Percentiles rank a stretch among this genome's conserved stretches.
These are phyloP conservation scores for Bucco capensis DNA, from an alignment of 2,113 vertebrate genomes.

Conservation along the genomic window DNA sequence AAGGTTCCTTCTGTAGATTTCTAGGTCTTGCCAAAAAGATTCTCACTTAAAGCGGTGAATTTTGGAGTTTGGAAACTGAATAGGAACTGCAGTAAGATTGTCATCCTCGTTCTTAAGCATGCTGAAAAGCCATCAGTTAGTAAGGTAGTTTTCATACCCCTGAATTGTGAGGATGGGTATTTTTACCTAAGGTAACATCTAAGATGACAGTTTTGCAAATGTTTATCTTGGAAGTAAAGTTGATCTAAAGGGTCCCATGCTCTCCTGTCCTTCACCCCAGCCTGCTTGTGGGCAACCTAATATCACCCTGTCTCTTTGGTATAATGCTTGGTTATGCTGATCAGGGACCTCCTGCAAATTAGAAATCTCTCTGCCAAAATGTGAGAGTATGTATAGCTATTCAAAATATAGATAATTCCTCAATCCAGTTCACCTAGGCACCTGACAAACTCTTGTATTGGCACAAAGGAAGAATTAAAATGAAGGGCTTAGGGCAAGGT, in stretches of 20 bases:
- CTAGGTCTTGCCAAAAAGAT: not conserved
- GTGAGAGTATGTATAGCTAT: not conserved
- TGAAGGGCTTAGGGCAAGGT: constrained; percentile 26
- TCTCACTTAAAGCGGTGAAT: not conserved
- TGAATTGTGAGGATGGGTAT: not conserved
- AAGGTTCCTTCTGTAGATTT: not conserved
- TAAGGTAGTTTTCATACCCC: not conserved
- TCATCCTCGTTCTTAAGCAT: not conserved
- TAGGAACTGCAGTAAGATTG: not conserved
- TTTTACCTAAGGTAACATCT: not conserved
- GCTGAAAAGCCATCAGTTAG: not conserved
- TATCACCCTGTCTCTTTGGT: not conserved
- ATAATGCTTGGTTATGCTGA: not conserved
- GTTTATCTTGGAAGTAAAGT: not conserved
- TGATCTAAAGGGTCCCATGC: not conserved
- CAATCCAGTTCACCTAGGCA: not conserved
- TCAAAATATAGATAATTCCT: not conserved
- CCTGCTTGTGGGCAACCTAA: not conserved
- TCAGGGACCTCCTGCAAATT: not conserved
- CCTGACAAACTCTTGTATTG: not conserved
- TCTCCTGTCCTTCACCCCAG: not conserved
- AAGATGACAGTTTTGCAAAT: not conserved
- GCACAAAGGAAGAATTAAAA: not conserved
- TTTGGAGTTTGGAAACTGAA: not conserved
- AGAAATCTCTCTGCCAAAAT: not conserved